phyloP scores from a whole-genome alignment of 2,797 vertebrate genomes.

The Balearica regulorum region DNA sequence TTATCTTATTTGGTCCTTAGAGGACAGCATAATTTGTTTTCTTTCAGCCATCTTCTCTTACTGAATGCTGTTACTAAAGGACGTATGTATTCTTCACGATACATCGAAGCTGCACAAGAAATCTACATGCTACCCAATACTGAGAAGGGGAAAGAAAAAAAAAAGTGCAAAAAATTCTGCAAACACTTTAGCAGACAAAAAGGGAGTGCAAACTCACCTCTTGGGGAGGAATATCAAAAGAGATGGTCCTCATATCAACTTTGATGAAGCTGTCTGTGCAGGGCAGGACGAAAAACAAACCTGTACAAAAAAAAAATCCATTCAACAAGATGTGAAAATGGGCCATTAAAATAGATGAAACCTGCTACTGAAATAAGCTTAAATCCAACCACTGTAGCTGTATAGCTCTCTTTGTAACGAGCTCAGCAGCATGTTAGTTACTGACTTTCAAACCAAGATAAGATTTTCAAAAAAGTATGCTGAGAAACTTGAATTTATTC shows the following conservation, averaged over 20 bases:
- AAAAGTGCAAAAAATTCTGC: not conserved
- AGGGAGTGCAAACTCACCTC: constrained; percentile 77
- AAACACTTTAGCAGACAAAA: not conserved
- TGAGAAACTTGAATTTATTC: not conserved
- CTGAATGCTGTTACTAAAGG: not conserved
- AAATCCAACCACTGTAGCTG: not conserved
- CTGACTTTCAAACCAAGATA: not conserved
- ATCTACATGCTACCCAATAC: not conserved
- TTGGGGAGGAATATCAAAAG: constrained; percentile 95
- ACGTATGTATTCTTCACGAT: not conserved
- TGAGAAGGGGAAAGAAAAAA: not conserved
- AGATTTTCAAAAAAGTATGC: not conserved
- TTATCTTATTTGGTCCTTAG: not conserved
- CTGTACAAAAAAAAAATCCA: constrained; percentile 61
- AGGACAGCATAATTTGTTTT: not conserved
- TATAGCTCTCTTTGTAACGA: rapidly evolving
- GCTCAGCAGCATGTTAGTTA: not conserved
- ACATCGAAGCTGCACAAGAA: not conserved
- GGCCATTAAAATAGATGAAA: not conserved
- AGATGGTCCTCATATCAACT: constrained; percentile 96
- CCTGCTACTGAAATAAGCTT: not conserved
- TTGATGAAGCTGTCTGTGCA: constrained; percentile 97
- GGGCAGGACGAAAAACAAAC: constrained; percentile 91
- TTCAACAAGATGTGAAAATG: not conserved
- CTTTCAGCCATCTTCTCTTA: not conserved